Evolutionary conservation across 2,888 invertebrate species (phyloP).

Genomic region (Sarcophaga rosellei): DNA sequence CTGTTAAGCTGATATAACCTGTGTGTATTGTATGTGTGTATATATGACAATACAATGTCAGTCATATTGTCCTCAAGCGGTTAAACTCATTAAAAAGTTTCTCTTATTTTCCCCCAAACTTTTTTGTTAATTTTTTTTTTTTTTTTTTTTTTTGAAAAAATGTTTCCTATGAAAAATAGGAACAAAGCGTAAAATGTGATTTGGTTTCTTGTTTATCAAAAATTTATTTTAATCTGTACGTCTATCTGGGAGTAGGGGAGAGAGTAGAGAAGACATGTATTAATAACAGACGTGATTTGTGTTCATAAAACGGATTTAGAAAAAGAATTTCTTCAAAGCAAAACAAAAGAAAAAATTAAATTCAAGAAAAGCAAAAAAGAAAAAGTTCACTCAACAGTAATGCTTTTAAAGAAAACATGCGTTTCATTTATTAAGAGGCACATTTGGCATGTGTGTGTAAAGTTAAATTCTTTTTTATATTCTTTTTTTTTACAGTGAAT

Average conservation of each 20-base stretch:
- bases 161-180: conserved; percentile 27
- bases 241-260: not conserved
- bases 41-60: conserved; percentile 10
- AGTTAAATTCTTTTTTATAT: no score
- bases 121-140: not conserved
- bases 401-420: no score
- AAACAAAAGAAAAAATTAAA: not conserved
- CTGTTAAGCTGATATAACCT: not conserved
- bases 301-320: not conserved
- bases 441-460: no score
- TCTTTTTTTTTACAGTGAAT: no score
- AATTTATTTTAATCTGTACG: conserved; percentile 6
- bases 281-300: conserved; percentile 6
- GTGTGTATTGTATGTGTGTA: not conserved
- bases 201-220: conserved; percentile 6
- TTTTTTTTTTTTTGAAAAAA: not conserved
- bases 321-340: not conserved
- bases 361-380: not conserved
- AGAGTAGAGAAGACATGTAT: no score
- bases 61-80: conserved; percentile 58
- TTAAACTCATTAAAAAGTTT: conserved; percentile 68
- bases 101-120: not conserved
- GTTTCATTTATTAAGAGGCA: no score
- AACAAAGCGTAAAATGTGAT: conserved; percentile 26
- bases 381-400: no score